Base-by-base conservation (phyloP, 2,888 invertebrate species). In the Archips xylosteana region DNA sequence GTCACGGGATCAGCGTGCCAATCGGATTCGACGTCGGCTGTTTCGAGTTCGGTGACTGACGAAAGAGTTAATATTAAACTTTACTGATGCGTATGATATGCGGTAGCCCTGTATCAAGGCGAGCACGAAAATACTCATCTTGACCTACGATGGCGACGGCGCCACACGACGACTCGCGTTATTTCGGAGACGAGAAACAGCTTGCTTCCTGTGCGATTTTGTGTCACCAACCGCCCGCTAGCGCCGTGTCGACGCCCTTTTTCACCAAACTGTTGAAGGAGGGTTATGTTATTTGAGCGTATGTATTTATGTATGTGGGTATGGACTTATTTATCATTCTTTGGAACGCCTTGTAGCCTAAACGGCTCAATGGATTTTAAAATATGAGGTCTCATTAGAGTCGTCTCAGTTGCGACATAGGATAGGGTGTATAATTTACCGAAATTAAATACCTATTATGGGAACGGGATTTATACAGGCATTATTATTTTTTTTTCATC, bases 41-140 rank as follows among this genome's bases (percentile, higher is more conserved):
- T 57, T 42, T 36, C 64, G 74, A 86, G 82, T 81, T 82, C 79
- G 74, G 78, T 80, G 81, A 80, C 86, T 92, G 92, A 92, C 90
- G 90, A 87, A 88, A 91, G 88, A 86, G 91, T 91, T 94, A 89
- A 91, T 92, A 92, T 92, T 90, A 92, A 88, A 87, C n/a, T n/a
- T n/a, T n/a, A n/a, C 88, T 84, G 84, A 81, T 83, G 80, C 85
- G 85, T 88, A 87, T 91, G 88, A 91, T 89, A 89, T 90, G 89
- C 88, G 88, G 88, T 89, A 92, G 93, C 92, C 92, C 92, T 92
- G 92, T 91, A 92, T 90, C 92, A 94, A 94, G 93, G 94, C 90
- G 92, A 94, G 85, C 84, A 89, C 89, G 81, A 88, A 94, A 94
- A 94, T 93, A 94, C 84, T 82, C 91, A 84, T 87, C 89, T 89